These are phyloP conservation scores for Hafferia zeledoni DNA, from an alignment of 2,797 vertebrate genomes.

Conservation along the genomic window DNA sequence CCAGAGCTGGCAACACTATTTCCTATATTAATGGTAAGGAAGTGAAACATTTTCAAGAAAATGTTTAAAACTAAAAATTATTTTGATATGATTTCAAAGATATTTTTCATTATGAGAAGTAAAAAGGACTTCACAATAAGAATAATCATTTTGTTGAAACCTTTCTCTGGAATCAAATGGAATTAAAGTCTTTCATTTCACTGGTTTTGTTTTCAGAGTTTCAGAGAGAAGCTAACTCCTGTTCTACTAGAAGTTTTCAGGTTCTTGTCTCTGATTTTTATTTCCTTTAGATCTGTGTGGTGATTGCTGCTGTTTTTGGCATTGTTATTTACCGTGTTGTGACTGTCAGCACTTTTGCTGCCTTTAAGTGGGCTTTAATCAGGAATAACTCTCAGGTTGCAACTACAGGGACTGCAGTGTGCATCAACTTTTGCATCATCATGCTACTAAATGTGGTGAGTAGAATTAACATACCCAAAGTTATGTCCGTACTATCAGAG, in stretches of 20 bases:
- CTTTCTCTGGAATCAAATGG: neutral
- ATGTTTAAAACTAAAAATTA: neutral
- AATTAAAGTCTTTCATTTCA: neutral
- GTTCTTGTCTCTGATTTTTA: neutral
- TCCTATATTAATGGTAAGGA: neutral
- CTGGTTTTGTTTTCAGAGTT: neutral
- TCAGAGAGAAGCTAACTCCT: neutral
- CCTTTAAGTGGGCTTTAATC: constrained; percentile 94
- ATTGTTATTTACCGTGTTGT: constrained; percentile 95
- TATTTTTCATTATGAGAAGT: neutral
- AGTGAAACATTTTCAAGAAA: neutral
- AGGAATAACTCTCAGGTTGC: constrained; percentile 96
- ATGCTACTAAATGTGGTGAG: constrained; percentile 94
- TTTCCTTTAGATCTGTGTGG: constrained; percentile 87
- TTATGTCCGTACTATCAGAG: neutral
- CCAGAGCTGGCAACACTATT: neutral
- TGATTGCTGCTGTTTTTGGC: constrained; percentile 92
- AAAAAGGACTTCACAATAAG: neutral
- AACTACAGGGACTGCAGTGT: constrained; percentile 91
- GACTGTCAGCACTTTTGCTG: constrained; percentile 93
- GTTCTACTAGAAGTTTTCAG: neutral
- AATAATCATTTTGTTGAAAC: neutral
- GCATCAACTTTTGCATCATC: constrained; percentile 95
- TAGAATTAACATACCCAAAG: neutral
- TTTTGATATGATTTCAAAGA: neutral